These are phyloP conservation scores for Percopsis omiscomaycus DNA, from an alignment of 2,797 vertebrate species.

Conservation along the genomic window DNA sequence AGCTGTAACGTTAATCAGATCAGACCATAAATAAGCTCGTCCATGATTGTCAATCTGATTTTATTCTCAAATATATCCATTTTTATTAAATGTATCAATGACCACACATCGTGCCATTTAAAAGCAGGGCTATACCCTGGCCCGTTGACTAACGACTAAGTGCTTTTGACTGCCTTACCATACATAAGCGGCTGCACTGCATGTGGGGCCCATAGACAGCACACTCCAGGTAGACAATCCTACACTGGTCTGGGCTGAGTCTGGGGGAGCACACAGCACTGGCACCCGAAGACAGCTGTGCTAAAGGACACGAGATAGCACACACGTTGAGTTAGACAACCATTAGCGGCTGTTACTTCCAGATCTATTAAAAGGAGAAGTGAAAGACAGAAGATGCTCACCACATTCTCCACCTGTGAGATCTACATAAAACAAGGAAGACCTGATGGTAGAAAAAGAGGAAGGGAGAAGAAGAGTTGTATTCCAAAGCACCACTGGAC, in stretches of 20 bases:
- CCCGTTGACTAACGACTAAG: neutral
- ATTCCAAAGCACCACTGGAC: neutral
- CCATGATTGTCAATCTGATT: no score
- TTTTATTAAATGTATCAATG: no score
- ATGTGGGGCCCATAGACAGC: slow-evolving; percentile 85
- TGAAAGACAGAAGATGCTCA: slow-evolving; percentile 56
- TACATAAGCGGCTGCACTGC: slow-evolving; percentile 86
- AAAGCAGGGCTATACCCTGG: neutral
- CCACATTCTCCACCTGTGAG: slow-evolving; percentile 89
- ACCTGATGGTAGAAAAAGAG: slow-evolving; percentile 71
- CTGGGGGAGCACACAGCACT: slow-evolving; percentile 86
- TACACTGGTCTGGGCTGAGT: slow-evolving; percentile 93
- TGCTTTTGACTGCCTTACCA: slow-evolving; percentile 78
- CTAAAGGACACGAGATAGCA: slow-evolving; percentile 66
- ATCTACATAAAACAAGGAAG: slow-evolving; percentile 91
- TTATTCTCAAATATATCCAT: no score
- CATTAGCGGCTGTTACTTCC: neutral
- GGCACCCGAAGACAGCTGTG: slow-evolving; percentile 84
- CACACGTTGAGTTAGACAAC: neutral
- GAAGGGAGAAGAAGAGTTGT: slow-evolving; percentile 16
- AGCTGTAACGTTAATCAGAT: no score
- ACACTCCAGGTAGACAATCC: slow-evolving; percentile 87
- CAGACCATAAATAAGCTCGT: no score
- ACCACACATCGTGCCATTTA: neutral
- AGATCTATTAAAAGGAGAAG: neutral